Evolutionary conservation across 2,113 vertebrate genomes (phyloP), one percentile per base, ranked within the genome.

Genomic region (Melanotaenia duboulayi): DNA sequence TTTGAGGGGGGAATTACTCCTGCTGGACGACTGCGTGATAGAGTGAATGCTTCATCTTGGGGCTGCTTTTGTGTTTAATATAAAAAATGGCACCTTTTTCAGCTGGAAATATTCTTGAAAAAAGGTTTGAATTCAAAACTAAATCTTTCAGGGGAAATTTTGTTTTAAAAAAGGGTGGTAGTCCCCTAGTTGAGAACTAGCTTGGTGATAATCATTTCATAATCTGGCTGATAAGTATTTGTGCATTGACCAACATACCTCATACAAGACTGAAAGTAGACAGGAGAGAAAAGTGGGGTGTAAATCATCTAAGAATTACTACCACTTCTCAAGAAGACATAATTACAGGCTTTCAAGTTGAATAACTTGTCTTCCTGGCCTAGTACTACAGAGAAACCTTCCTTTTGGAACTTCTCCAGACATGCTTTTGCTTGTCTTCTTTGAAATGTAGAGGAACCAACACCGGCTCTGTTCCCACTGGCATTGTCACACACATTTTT

Each of bases 381-480:
- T 46, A 44, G 25, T 20, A 35, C 1, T 9, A 3, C 16, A 52
- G 57, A 11, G 24, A 67, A 60, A 58, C 2, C 58, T 39, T 68
- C 46, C 23, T 24, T 7, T 32, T 22, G 16, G 25, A 51, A 35
- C 25, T 65, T 69, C 39, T 62, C 44, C 23, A 50, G 20, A 55
- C 40, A 25, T 23, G 57, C 19, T 49, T 50, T 39, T 16, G 16
- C 42, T 16, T 57, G 13, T 72, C 17, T 56, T 28, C 28, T 16
- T 11, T 51, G 68, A 52, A 69, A 65, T 20, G 19, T 24, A 74
- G 51, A n/a, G 49, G 71, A 78, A 82, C 78, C 56, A 57, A 59
- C n/a, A 25, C 9, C 22, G 8, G 32, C 32, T 35, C 32, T 35
- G 32, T 9, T 1, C 4, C 32, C 32, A 35, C 32, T 35, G 32